These are phyloP conservation scores for Aegithalos caudatus DNA, from an alignment of 2,113 vertebrate species.

Conservation along the genomic window DNA sequence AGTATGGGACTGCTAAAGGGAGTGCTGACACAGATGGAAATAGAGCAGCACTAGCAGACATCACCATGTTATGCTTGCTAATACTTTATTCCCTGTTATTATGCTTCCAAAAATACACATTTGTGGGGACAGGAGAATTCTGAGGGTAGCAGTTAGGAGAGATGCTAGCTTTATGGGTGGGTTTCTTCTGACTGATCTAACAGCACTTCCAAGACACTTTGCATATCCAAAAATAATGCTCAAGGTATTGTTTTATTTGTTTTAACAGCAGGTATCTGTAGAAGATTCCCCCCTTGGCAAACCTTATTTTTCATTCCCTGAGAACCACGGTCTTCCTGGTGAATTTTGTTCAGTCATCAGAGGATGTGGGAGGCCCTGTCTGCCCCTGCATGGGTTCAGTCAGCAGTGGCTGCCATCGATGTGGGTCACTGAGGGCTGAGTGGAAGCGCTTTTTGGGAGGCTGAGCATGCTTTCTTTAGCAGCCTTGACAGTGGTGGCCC, in stretches of 20 bases:
- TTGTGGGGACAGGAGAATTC: slow-evolving; percentile 25
- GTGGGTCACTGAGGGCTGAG: not conserved
- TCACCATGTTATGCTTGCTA: not conserved
- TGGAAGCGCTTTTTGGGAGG: not conserved
- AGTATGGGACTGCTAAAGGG: not conserved
- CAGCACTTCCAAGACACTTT: not conserved
- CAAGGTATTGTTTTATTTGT: not conserved
- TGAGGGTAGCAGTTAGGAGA: not conserved
- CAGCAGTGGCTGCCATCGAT: not conserved
- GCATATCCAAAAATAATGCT: not conserved
- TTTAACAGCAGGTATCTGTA: not conserved
- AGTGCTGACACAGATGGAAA: slow-evolving; percentile 31
- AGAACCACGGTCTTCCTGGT: not conserved
- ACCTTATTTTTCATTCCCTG: not conserved
- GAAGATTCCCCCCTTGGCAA: not conserved
- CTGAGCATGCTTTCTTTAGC: not conserved
- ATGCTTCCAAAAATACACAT: slow-evolving; percentile 4
- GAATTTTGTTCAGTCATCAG: not conserved
- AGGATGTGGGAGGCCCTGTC: not conserved
- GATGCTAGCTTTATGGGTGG: not conserved
- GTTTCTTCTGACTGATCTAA: not conserved
- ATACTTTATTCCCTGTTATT: slow-evolving; percentile 47
- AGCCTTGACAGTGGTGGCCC: not conserved
- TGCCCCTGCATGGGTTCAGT: not conserved
- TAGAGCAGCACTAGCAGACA: not conserved